Evolutionary conservation across 1,140 invertebrate species (phyloP), one percentile per base, ranked within the genome.

Genomic region (Heterodera carotae): DNA sequence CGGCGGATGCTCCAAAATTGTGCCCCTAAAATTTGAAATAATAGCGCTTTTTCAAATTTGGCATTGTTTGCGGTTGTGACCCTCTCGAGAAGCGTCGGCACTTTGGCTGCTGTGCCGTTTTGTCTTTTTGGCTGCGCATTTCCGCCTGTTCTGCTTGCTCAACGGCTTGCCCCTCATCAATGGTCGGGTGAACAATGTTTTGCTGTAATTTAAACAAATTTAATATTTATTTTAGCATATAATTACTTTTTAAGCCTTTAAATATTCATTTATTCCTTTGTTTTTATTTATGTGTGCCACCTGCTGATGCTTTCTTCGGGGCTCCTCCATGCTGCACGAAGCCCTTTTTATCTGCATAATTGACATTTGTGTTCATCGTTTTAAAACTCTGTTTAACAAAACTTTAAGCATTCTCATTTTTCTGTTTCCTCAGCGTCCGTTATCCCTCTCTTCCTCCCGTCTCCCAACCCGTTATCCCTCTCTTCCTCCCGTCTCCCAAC

Each of bases 1-100:
- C 56, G 85, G 85, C 25, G 85, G 86, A 79, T 84, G 79, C 34
- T 87, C 85, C 7, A 87, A 71, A 6, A 84, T 74, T 69, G 84
- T 85, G 71, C 82, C 75, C 29, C 84, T 87, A 25, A 64, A 82
- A 78, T 18, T 33, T 27, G 22, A 15, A n/a, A 15, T 56, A 2
- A 0, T 69, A 33, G 31, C 15, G 27, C 33, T 27, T n/a, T 22
- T 59, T 31, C 43, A 72, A 60, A n/a, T 43, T 12, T 29, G n/a
- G 27, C 15, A 66, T 56, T 59, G 12, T 43, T 43, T 43, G 6
- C 6, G 6, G 6, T 43, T 43, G 6, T 62, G 27, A 74, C 72
- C 72, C 72, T 64, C 64, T 66, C 36, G 72, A 74, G 39, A 74
- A 74, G 27, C 72, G 72, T 2, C 72, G 43, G 56, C 29, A 1